These are phyloP conservation scores for Clarias pachynema DNA, from an alignment of 2,797 vertebrate genomes.

Conservation along the genomic window DNA sequence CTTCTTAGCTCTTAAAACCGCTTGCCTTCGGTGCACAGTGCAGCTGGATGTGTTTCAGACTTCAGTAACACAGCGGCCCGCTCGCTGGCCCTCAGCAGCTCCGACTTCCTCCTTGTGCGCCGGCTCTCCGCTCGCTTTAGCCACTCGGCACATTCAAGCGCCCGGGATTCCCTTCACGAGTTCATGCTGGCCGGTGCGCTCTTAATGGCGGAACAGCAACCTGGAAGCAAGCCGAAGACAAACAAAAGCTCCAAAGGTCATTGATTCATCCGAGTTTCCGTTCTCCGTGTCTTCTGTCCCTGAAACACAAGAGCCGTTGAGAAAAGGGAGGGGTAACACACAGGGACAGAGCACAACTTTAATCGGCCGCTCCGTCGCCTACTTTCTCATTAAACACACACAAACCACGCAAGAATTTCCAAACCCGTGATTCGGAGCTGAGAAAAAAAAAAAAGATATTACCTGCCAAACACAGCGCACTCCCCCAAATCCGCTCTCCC, in stretches of 20 bases:
- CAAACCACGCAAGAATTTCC: not conserved
- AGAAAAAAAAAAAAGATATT: conserved; percentile 27
- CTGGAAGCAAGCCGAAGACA: conserved; percentile 47
- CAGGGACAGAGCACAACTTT: conserved; percentile 74
- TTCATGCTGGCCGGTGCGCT: conserved; percentile 30
- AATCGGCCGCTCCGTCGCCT: conserved; percentile 49
- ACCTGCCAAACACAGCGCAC: conserved; percentile 66
- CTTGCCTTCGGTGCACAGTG: not conserved
- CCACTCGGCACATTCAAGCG: conserved; percentile 58
- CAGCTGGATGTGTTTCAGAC: not conserved
- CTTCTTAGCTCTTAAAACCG: conserved; percentile 4
- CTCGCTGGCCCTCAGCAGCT: conserved; percentile 65
- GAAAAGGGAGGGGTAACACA: conserved; percentile 79
- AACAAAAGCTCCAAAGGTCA: conserved; percentile 73
- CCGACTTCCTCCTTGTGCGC: conserved; percentile 76
- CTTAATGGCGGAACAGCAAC: conserved; percentile 48
- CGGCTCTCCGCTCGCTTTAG: conserved; percentile 68
- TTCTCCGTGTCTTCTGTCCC: conserved; percentile 63
- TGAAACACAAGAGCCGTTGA: conserved; percentile 76
- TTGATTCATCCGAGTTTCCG: conserved; percentile 79
- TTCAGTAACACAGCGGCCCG: conserved; percentile 64
- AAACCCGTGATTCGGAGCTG: not conserved
- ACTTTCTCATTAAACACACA: conserved; percentile 28
- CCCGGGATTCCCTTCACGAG: conserved; percentile 41
- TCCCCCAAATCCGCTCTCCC: conserved; percentile 66